Evolutionary conservation across 2,888 invertebrate species (phyloP).

Genomic region (Drosophila mettleri): DNA sequence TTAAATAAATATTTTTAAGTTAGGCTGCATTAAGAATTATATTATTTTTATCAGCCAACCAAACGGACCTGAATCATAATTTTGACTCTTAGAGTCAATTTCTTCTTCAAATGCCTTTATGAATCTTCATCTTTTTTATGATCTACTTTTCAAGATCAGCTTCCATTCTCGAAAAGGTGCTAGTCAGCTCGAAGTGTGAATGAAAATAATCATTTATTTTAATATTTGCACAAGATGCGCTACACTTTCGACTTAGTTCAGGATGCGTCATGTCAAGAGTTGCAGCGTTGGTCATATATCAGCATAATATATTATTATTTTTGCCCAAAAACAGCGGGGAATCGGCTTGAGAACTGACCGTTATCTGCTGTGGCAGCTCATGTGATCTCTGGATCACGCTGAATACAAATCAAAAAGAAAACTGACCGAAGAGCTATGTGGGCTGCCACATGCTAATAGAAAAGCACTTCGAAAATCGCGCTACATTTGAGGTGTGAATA

Average conservation of each 20-base stretch:
- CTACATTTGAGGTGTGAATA: slow-evolving; percentile 76
- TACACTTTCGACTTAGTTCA: not conserved
- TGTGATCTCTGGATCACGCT: slow-evolving; percentile 44
- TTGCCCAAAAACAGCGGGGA: slow-evolving; percentile 41
- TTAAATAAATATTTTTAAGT: not conserved
- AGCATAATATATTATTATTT: slow-evolving; percentile 5
- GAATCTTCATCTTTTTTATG: no score
- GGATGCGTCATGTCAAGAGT: slow-evolving; percentile 4
- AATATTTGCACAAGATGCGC: slow-evolving; percentile 1
- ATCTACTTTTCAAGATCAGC: no score
- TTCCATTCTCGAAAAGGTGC: not conserved
- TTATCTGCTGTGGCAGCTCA: slow-evolving; percentile 38
- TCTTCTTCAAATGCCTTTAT: no score
- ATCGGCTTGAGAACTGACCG: slow-evolving; percentile 44
- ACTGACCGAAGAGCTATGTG: slow-evolving; percentile 28
- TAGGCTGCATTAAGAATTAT: not conserved
- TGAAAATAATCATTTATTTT: not conserved
- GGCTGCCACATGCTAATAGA: slow-evolving; percentile 69
- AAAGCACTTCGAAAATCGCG: slow-evolving; percentile 69
- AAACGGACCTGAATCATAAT: not conserved
- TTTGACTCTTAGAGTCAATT: no score
- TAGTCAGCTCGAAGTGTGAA: not conserved
- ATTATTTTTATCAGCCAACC: not conserved
- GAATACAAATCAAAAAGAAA: slow-evolving; percentile 52
- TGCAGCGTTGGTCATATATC: slow-evolving; percentile 11